phyloP scores from a whole-genome alignment of 2,797 vertebrate species.

The Chaunax sp. region DNA sequence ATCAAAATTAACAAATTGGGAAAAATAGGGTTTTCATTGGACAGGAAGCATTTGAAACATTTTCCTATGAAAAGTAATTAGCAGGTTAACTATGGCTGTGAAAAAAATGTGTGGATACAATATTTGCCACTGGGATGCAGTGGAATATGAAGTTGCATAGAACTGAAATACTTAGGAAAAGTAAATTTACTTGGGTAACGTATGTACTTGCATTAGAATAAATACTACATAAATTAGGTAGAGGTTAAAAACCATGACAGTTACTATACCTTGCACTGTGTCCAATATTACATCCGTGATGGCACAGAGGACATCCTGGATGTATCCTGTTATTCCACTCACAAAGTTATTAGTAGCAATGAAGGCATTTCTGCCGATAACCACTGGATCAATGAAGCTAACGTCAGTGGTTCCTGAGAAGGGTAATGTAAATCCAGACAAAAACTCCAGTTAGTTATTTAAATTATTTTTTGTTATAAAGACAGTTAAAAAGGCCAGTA shows the following conservation, averaged over 20 bases:
- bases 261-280: conserved; percentile 59
- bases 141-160: too few species aligned
- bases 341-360: conserved; percentile 44
- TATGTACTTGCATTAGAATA: neutral
- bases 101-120: too few species aligned
- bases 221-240: neutral
- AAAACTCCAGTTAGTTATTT: conserved; percentile 9
- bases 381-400: conserved; percentile 70
- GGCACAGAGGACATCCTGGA: conserved; percentile 55
- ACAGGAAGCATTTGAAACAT: too few species aligned
- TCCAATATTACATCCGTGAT: conserved; percentile 67
- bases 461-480: neutral
- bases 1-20: too few species aligned
- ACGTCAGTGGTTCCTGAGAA: conserved; percentile 65
- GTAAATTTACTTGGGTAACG: neutral
- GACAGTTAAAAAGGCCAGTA: neutral
- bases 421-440: conserved; percentile 7
- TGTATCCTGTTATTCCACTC: conserved; percentile 41
- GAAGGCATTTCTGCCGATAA: conserved; percentile 62
- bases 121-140: too few species aligned
- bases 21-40: too few species aligned
- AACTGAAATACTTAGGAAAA: too few species aligned
- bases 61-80: too few species aligned
- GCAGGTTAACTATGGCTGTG: too few species aligned
- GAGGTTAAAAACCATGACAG: neutral